phyloP scores from a whole-genome alignment of 1,140 invertebrate species.

The Nylanderia fulva region DNA sequence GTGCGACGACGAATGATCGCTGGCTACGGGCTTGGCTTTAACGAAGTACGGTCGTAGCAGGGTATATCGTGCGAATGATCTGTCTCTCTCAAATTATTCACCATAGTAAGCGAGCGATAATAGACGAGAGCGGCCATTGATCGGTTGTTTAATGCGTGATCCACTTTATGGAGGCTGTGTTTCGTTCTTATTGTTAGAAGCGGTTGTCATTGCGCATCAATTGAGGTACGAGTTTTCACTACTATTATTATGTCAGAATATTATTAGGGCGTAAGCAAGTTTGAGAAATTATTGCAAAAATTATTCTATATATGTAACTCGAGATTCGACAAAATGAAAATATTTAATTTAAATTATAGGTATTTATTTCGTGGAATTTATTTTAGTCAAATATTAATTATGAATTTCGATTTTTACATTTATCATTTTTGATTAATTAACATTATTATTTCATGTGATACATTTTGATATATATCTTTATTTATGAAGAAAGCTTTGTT shows the following conservation, averaged over 20 bases:
- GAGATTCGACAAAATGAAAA: background rate
- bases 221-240: constrained; percentile 10
- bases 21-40: constrained; percentile 62
- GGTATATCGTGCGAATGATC: constrained; percentile 59
- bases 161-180: constrained; percentile 11
- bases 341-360: background rate
- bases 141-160: constrained; percentile 27
- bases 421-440: background rate
- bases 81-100: constrained; percentile 27
- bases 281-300: background rate
- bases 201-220: background rate
- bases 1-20: constrained; percentile 54
- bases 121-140: background rate
- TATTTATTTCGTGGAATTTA: background rate
- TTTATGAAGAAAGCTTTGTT: background rate
- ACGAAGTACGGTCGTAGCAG: constrained; percentile 60
- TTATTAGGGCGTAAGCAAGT: background rate
- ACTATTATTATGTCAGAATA: background rate
- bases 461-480: too few species aligned
- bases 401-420: background rate
- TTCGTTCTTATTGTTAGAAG: constrained; percentile 12
- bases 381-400: background rate
- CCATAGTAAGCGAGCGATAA: constrained; percentile 17
- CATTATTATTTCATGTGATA: background rate
- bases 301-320: background rate